phyloP scores from a whole-genome alignment of 2,113 vertebrate species.

The Lates calcarifer region DNA sequence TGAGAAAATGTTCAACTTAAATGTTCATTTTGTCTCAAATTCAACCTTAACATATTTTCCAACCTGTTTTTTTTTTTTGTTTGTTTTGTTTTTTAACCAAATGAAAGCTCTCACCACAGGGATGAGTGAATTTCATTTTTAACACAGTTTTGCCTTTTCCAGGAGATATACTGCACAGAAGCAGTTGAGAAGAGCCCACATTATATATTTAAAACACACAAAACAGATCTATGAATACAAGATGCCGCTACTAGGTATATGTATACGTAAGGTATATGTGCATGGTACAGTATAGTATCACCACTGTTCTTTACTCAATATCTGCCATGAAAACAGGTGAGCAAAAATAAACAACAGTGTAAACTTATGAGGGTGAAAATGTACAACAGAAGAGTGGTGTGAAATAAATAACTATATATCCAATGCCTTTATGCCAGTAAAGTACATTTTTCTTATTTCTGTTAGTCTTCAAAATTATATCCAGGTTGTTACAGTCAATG shows the following conservation, averaged over 20 bases:
- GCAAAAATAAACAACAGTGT: conserved; percentile 37
- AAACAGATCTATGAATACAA: neutral
- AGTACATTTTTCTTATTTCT: too few relatives aligned
- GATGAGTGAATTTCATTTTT: neutral
- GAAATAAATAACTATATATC: neutral
- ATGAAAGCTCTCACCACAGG: conserved; percentile 3
- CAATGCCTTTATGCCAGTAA: too few relatives aligned
- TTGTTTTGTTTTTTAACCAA: neutral
- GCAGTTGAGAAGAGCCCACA: neutral
- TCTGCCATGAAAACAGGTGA: conserved; percentile 20
- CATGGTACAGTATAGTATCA: neutral
- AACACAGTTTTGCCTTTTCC: neutral
- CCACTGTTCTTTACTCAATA: neutral
- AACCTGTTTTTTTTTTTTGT: neutral
- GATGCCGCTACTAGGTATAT: neutral
- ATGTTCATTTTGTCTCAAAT: conserved; percentile 27
- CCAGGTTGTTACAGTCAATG: neutral
- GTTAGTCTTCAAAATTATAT: neutral
- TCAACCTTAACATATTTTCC: neutral
- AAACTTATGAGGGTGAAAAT: conserved; percentile 4
- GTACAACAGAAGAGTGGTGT: neutral
- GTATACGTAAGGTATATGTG: conserved; percentile 1
- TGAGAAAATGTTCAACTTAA: conserved; percentile 18
- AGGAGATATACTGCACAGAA: neutral
- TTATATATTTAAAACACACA: neutral